A percentile compares a stretch with the other conserved stretches of the same genome.
Evolutionary conservation across 92 coral and sea anemone species (phyloP).

Genomic region (Phenganax marumi): DNA sequence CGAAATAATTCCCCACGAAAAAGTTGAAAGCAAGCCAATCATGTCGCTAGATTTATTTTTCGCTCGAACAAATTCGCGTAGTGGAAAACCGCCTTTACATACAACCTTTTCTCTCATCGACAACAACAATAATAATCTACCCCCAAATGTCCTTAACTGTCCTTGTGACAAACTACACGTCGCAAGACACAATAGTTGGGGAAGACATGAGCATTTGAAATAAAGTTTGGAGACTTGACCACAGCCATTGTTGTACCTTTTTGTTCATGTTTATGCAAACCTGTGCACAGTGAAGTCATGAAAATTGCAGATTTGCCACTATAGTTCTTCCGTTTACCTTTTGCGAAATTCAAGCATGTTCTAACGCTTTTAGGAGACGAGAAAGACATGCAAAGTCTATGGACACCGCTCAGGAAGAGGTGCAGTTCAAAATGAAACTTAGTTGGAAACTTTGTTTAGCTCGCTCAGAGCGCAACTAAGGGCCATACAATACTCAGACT

Average conservation of each 20-base stretch:
- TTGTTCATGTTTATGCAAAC: too few species aligned
- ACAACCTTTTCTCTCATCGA: not conserved
- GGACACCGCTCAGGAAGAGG: slow-evolving; percentile 99
- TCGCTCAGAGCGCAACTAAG: too few species aligned
- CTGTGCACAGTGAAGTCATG: not conserved
- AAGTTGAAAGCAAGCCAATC: too few species aligned
- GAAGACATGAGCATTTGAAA: not conserved
- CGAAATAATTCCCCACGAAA: too few species aligned
- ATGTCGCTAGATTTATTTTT: too few species aligned
- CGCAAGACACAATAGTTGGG: not conserved
- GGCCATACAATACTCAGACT: not conserved
- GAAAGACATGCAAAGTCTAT: slow-evolving; percentile 99
- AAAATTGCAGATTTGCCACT: not conserved
- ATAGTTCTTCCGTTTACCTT: too few species aligned
- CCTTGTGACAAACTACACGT: not conserved
- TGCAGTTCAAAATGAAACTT: not conserved
- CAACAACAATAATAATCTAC: not conserved
- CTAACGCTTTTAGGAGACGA: slow-evolving; percentile 63
- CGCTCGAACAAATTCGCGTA: too few species aligned
- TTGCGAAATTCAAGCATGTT: too few species aligned
- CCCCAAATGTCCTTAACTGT: not conserved
- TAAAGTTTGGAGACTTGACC: not conserved
- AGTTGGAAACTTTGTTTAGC: too few species aligned
- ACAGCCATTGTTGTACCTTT: too few species aligned
- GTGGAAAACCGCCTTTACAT: not conserved